Base-by-base conservation (phyloP, 2,113 vertebrate genomes). In the Agelaius tricolor region DNA sequence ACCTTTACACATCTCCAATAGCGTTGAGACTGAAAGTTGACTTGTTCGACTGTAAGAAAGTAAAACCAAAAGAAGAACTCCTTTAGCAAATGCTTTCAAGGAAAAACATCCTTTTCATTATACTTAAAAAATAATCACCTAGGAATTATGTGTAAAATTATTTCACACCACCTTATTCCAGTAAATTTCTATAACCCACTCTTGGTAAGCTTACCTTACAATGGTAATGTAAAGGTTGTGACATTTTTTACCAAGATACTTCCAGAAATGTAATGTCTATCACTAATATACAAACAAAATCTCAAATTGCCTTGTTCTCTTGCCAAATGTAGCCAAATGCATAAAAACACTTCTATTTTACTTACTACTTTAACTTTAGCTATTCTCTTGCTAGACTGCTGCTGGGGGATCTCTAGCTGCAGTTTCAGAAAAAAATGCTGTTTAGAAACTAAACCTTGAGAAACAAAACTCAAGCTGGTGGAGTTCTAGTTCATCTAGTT, bases 1-100 rank as follows among this genome's bases (percentile, higher is more conserved):
- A 46, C 99, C 99, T 97, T 98, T 99, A 97, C 99, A 99, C 92
- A 99, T 97, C 92, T 99, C 99, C 98, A 99, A 47, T 4, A 99
- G 95, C 0, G 99, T 99, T 72, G 99, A 99, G 91, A 99, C 98
- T 41, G 99, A 99, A 93, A 99, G 98, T 93, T 99, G 99, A 95
- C 98, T 99, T 57, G 99, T 99, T 75, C 99, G 99, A 97, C 99
- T 99, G 46, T 15, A 94, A 97, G 73, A 66, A 93, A 83, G 68
- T 7, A 82, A 92, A 78, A 90, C 16, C 26, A 75, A 75, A 91
- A 44, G 59, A 55, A 18, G 4, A 63, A 71, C 27, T n/a, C 23
- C 63, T 74, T 68, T 49, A 72, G 37, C 27, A 89, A 27, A 69
- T n/a, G 15, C 19, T 87, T 90, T 84, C 33, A 51, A 73, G 27